phyloP scores from a whole-genome alignment of 2,113 vertebrate species.

The Coptodon bakossiorum region DNA sequence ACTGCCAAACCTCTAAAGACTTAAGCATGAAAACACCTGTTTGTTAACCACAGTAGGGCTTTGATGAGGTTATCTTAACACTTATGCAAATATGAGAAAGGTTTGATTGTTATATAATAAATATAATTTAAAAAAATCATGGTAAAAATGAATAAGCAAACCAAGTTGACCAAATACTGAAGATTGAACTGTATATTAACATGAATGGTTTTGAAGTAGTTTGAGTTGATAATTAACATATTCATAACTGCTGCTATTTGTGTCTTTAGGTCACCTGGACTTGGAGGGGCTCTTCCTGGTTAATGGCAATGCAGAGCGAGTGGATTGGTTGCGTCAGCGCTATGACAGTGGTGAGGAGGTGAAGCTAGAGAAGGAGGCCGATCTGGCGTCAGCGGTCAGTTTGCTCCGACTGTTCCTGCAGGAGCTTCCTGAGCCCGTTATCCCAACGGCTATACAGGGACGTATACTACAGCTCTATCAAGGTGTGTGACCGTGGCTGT shows the following conservation, averaged over 20 bases:
- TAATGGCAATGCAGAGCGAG: slow-evolving; percentile 94
- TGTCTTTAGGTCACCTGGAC: slow-evolving; percentile 82
- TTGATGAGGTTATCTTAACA: not conserved
- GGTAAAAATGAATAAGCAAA: not conserved
- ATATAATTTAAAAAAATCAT: not conserved
- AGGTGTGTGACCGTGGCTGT: slow-evolving; percentile 67
- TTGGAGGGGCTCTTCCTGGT: slow-evolving; percentile 96
- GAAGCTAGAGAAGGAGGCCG: slow-evolving; percentile 93
- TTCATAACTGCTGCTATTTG: not conserved
- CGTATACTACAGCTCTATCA: slow-evolving; percentile 92
- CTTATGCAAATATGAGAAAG: not conserved
- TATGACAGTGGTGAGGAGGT: slow-evolving; percentile 93
- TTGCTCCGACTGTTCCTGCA: slow-evolving; percentile 96
- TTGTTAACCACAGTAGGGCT: not conserved
- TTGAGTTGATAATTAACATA: not conserved
- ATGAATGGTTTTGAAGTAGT: not conserved
- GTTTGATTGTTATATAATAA: not conserved
- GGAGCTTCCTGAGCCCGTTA: slow-evolving; percentile 94
- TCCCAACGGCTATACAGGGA: slow-evolving; percentile 83
- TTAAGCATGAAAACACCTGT: not conserved
- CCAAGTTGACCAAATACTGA: not conserved
- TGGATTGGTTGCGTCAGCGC: slow-evolving; percentile 94
- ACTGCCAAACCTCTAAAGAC: not conserved
- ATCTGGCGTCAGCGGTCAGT: slow-evolving; percentile 94
- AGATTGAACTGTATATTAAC: not conserved